Evolutionary conservation across 2,113 vertebrate species (phyloP), one percentile per base, ranked within the genome.

Genomic region (Antechinus flavipes): DNA sequence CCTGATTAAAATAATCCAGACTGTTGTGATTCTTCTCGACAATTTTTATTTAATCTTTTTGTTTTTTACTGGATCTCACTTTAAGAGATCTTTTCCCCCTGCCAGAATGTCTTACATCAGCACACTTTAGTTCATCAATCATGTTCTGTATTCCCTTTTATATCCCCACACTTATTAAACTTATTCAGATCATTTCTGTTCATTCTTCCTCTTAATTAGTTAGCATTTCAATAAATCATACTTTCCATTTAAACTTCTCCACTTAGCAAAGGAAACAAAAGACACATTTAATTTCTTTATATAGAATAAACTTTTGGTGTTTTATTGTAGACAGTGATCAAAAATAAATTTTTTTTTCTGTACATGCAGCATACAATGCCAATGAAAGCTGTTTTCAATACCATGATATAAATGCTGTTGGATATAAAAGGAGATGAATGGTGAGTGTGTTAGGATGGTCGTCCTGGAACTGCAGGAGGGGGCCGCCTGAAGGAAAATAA

Each of bases 271-370:
- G 96, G 96, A 97, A 96, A 92, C n/a, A 97, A 54, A 9, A 91
- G n/a, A 91, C 49, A 50, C 19, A 6, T 53, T 94, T 90, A 50
- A 2, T 0, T 95, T 98, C 96, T 97, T 94, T 96, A 97, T 96
- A 93, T 94, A 98, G 96, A 97, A 97, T 97, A 98, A 96, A 97
- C 35, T 98, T 97, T 98, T 98, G 98, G 98, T 98, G 35, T 84
- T 97, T 97, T 97, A 98, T 98, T 98, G 96, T 89, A 97, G 97
- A 97, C 91, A 96, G 96, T 46, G 93, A 94, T 98, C 97, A 97
- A 98, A 99, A 98, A 98, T 98, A 98, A 98, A 98, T 47, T 98
- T 97, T 97, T 96, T 98, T 97, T 97, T 96, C 98, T 98, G 97
- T 98, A 98, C 98, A 98, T 97, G 95, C 76, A 90, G 96, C 94